Evolutionary conservation across 2,797 vertebrate species (phyloP).

Genomic region (Coregonus sp.): DNA sequence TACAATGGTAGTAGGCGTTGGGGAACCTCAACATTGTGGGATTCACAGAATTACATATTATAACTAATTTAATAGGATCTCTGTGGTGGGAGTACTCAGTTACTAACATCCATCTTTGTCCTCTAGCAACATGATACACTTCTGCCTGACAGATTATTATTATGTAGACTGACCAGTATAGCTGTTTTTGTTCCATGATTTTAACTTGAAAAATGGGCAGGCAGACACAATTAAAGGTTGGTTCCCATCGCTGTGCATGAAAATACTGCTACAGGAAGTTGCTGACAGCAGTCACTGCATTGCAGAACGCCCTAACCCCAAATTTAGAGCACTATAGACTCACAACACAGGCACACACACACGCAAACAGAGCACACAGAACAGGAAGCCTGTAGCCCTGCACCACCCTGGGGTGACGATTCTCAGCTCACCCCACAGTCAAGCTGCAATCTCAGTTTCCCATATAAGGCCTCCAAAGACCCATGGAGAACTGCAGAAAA

Average conservation of each 20-base stretch:
- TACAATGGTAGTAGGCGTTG: neutral
- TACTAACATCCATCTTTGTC: neutral
- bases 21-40: neutral
- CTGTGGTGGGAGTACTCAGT: neutral
- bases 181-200: conserved; percentile 5
- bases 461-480: conserved; percentile 26
- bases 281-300: conserved; percentile 24
- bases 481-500: neutral
- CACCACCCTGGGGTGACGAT: conserved; percentile 26
- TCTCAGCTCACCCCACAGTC: conserved; percentile 25
- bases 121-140: neutral
- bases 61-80: no score
- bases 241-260: neutral
- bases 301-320: conserved; percentile 24
- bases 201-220: neutral
- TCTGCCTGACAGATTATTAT: neutral
- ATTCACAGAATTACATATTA: neutral
- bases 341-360: neutral
- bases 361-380: conserved; percentile 43
- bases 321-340: conserved; percentile 16
- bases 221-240: neutral
- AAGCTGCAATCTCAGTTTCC: conserved; percentile 56
- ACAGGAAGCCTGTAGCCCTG: conserved; percentile 67
- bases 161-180: conserved; percentile 28
- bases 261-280: conserved; percentile 57